phyloP scores from a whole-genome alignment of 2,888 invertebrate species.

The Ectemnius cavifrons region DNA sequence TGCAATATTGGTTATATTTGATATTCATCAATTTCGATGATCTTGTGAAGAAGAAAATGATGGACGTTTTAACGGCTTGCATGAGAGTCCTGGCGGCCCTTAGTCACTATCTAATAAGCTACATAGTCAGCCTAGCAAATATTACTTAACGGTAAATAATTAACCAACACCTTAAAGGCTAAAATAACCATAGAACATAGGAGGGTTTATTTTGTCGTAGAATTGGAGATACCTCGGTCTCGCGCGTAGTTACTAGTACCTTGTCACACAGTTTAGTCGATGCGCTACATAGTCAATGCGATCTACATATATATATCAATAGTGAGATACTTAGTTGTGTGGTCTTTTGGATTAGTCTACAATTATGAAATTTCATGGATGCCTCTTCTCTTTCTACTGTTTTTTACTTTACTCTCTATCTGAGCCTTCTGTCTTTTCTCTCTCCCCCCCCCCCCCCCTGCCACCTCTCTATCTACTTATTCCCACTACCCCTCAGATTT shows the following conservation, averaged over 20 bases:
- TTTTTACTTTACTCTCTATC: conserved; percentile 45
- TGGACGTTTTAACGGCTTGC: conserved; percentile 25
- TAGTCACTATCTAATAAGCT: conserved; percentile 76
- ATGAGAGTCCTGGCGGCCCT: conserved; percentile 64
- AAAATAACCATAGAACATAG: conserved; percentile 75
- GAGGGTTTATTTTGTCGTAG: conserved; percentile 77
- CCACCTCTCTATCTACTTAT: conserved; percentile 28
- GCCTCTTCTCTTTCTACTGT: conserved; percentile 62
- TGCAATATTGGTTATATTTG: too few relatives aligned
- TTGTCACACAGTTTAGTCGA: conserved; percentile 72
- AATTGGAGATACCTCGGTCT: conserved; percentile 67
- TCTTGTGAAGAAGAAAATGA: background rate
- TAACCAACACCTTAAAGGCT: conserved; percentile 74
- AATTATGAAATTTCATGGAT: conserved; percentile 79
- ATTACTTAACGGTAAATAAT: conserved; percentile 73
- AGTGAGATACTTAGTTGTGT: conserved; percentile 77
- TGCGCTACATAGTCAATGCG: conserved; percentile 67
- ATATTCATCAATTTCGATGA: too few relatives aligned
- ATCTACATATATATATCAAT: conserved; percentile 73
- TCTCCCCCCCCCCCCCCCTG: conserved; percentile 22
- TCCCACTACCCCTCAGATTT: conserved; percentile 23
- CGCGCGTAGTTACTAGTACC: conserved; percentile 73
- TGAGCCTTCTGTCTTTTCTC: conserved; percentile 22
- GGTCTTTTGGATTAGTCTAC: conserved; percentile 77
- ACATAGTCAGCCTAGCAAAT: conserved; percentile 74